A percentile compares a stretch with the other conserved stretches of the same genome.
Conservation (phyloP, 1,140 invertebrate species). For the Euura lappo region DNA sequence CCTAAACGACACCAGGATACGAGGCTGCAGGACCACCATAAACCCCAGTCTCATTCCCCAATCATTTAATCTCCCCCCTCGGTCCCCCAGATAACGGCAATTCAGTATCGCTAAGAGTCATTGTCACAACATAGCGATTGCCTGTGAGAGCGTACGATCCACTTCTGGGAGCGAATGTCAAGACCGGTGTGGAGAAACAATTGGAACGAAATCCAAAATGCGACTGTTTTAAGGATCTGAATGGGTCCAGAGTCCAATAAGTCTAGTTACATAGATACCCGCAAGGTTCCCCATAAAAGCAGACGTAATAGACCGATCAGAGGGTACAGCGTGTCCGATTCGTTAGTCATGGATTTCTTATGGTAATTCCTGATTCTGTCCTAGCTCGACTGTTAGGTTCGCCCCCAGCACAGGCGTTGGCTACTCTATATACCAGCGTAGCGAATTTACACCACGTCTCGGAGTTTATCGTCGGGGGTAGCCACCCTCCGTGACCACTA, state of each 20-base stretch:
- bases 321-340: slow-evolving; percentile 41
- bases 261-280: background rate
- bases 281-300: slow-evolving; percentile 18
- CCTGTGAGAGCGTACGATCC: background rate
- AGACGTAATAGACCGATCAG: slow-evolving; percentile 53
- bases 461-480: slow-evolving; percentile 54
- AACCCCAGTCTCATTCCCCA: slow-evolving; percentile 23
- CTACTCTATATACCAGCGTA: slow-evolving; percentile 37
- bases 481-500: slow-evolving; percentile 57
- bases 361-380: slow-evolving; percentile 49
- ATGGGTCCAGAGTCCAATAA: too few relatives aligned
- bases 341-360: slow-evolving; percentile 54
- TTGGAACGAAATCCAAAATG: too few relatives aligned
- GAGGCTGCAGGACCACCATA: background rate
- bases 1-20: slow-evolving; percentile 1
- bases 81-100: background rate
- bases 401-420: slow-evolving; percentile 15
- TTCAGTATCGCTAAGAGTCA: slow-evolving; percentile 11
- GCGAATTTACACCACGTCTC: slow-evolving; percentile 49
- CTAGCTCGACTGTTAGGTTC: slow-evolving; percentile 26
- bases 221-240: too few relatives aligned
- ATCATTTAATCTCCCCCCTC: slow-evolving; percentile 28
- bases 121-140: slow-evolving; percentile 9
- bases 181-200: too few relatives aligned
- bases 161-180: too few relatives aligned